Percentiles rank a stretch among this genome's conserved stretches.
phyloP scores from a whole-genome alignment of 1,140 invertebrate genomes.

The Hylyphantes graminicola region DNA sequence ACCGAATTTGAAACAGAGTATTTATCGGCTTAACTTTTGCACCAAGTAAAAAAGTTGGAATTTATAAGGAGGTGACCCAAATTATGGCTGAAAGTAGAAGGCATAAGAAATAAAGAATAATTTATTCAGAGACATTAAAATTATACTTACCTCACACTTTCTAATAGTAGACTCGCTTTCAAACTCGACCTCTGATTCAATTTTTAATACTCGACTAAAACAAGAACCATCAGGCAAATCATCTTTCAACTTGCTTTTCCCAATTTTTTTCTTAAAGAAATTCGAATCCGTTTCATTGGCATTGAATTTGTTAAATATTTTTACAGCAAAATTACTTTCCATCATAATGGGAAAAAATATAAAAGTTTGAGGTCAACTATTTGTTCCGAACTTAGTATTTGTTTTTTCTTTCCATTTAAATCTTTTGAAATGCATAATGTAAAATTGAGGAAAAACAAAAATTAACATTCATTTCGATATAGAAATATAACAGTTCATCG shows the following conservation, averaged over 20 bases:
- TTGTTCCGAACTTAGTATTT: neutral
- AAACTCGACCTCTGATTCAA: conserved; percentile 13
- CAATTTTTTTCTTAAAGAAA: conserved; percentile 2
- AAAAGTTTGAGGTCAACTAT: conserved; percentile 56
- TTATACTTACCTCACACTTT: conserved; percentile 43
- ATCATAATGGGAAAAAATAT: conserved; percentile 2
- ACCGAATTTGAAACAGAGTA: too few species aligned
- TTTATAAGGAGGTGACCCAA: too few species aligned
- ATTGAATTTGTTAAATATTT: conserved; percentile 37
- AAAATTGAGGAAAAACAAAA: neutral
- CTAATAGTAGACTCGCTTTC: conserved; percentile 35
- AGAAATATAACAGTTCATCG: too few species aligned
- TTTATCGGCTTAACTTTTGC: too few species aligned
- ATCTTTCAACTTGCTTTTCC: neutral
- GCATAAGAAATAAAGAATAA: neutral
- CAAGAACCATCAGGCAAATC: conserved; percentile 56
- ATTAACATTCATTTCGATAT: too few species aligned
- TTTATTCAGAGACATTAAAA: neutral
- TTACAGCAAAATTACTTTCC: conserved; percentile 31
- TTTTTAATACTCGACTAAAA: conserved; percentile 50
- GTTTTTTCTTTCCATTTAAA: conserved; percentile 24
- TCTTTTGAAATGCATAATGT: conserved; percentile 21
- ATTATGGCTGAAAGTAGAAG: neutral
- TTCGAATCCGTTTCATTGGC: neutral
- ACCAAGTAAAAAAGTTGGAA: too few species aligned